phyloP scores from a whole-genome alignment of 2,113 vertebrate genomes.

The Phylloscopus whistleri region DNA sequence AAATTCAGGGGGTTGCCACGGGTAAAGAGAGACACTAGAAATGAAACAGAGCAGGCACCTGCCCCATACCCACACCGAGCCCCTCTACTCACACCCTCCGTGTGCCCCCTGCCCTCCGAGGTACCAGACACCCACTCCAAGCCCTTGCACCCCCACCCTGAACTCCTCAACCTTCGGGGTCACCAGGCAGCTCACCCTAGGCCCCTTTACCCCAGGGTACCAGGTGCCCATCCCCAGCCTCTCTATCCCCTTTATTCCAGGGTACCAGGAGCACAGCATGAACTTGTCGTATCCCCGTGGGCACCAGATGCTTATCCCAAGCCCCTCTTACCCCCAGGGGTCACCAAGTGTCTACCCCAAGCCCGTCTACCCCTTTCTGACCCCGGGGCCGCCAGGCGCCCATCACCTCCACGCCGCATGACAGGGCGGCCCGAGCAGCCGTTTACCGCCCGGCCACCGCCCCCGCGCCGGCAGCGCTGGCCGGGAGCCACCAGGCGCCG shows the following conservation, averaged over 20 bases:
- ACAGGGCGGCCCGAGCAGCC: no score
- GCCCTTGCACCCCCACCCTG: background rate
- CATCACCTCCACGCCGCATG: background rate
- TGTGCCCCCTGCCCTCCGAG: background rate
- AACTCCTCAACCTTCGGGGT: no score
- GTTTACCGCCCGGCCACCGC: background rate
- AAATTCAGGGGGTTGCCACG: background rate
- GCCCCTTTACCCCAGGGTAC: background rate
- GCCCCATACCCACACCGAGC: background rate
- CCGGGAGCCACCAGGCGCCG: background rate
- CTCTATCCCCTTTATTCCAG: background rate
- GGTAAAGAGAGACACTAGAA: background rate
- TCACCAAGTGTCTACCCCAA: no score
- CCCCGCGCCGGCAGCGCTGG: background rate
- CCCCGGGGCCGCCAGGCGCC: background rate
- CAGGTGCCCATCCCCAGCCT: background rate
- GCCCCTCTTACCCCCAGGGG: background rate
- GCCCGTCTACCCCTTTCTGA: background rate
- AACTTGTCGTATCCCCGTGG: background rate
- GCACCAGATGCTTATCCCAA: background rate
- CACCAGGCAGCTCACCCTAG: background rate
- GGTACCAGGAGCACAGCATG: background rate
- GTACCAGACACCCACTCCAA: background rate
- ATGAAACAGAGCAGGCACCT: background rate
- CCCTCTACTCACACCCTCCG: background rate